Evolutionary conservation across 2,888 invertebrate species (phyloP).

Genomic region (Drosophila paranaensis): DNA sequence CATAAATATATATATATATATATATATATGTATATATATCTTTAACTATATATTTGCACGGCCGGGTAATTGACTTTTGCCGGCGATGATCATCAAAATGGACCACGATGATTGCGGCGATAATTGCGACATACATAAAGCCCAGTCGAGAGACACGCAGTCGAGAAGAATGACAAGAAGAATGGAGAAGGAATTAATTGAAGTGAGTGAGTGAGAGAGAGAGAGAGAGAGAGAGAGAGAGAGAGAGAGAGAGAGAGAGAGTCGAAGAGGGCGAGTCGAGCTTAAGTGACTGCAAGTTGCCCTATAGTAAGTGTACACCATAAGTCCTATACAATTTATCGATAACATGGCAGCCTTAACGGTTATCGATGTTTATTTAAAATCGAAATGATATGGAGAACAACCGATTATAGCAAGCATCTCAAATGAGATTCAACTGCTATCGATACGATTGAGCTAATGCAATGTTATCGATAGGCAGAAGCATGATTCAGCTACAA

Average conservation of each 20-base stretch:
- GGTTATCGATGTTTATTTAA: too few relatives aligned
- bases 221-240: neutral
- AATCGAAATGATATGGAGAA: too few relatives aligned
- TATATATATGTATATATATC: slow-evolving; percentile 17
- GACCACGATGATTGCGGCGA: slow-evolving; percentile 76
- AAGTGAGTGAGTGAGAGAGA: slow-evolving; percentile 12
- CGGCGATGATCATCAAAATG: slow-evolving; percentile 73
- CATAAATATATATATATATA: neutral
- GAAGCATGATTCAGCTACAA: too few relatives aligned
- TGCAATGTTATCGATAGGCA: neutral
- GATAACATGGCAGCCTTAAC: neutral
- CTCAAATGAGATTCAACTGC: neutral
- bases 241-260: slow-evolving; percentile 4
- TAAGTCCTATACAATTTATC: neutral
- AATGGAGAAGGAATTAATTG: slow-evolving; percentile 10
- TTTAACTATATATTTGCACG: slow-evolving; percentile 41
- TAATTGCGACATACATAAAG: slow-evolving; percentile 68
- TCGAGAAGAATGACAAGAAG: slow-evolving; percentile 23
- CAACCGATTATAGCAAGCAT: neutral
- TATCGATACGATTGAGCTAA: neutral
- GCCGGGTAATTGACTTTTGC: slow-evolving; percentile 64
- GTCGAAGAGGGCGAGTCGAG: neutral
- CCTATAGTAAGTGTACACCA: neutral
- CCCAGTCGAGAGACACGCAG: slow-evolving; percentile 36
- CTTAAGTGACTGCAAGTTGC: neutral